These are phyloP conservation scores for Ceratothoa steindachneri DNA, from an alignment of 2,888 invertebrate species.

Conservation along the genomic window DNA sequence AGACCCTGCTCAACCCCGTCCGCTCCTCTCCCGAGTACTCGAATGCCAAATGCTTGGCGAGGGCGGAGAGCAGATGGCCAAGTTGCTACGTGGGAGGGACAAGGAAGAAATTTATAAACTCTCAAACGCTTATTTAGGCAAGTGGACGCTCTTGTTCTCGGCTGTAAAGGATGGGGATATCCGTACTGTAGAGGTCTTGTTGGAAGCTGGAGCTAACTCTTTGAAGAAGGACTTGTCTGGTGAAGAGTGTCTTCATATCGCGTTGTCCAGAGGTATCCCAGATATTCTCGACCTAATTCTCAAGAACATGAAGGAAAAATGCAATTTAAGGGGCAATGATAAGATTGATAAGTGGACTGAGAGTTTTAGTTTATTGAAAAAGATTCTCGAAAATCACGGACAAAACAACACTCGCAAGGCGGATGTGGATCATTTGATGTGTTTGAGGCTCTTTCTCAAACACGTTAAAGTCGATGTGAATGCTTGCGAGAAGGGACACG, in stretches of 20 bases:
- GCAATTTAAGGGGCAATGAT: background rate
- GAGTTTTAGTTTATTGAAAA: slow-evolving; percentile 26
- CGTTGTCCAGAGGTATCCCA: slow-evolving; percentile 25
- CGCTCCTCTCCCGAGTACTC: slow-evolving; percentile 25
- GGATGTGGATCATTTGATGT: slow-evolving; percentile 17
- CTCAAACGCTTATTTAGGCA: slow-evolving; percentile 26
- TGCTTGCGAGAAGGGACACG: background rate
- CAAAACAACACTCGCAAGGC: background rate
- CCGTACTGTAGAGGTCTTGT: slow-evolving; percentile 17
- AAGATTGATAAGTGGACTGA: slow-evolving; percentile 22
- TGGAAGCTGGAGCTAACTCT: slow-evolving; percentile 28
- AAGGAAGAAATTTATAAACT: slow-evolving; percentile 18
- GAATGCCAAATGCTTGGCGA: slow-evolving; percentile 21
- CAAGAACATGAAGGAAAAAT: slow-evolving; percentile 26
- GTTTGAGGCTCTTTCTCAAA: slow-evolving; percentile 31
- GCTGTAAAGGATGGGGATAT: slow-evolving; percentile 20
- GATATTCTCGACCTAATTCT: slow-evolving; percentile 22
- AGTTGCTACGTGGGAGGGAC: slow-evolving; percentile 5
- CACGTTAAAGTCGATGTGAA: slow-evolving; percentile 31
- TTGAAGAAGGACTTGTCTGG: slow-evolving; percentile 20
- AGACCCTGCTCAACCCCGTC: slow-evolving; percentile 8
- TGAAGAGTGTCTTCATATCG: slow-evolving; percentile 35
- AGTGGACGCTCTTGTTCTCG: slow-evolving; percentile 24
- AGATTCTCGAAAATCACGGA: slow-evolving; percentile 23
- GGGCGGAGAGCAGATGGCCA: background rate